Evolutionary conservation across 2,888 invertebrate genomes (phyloP).

Genomic region (Lycaena phlaeas): DNA sequence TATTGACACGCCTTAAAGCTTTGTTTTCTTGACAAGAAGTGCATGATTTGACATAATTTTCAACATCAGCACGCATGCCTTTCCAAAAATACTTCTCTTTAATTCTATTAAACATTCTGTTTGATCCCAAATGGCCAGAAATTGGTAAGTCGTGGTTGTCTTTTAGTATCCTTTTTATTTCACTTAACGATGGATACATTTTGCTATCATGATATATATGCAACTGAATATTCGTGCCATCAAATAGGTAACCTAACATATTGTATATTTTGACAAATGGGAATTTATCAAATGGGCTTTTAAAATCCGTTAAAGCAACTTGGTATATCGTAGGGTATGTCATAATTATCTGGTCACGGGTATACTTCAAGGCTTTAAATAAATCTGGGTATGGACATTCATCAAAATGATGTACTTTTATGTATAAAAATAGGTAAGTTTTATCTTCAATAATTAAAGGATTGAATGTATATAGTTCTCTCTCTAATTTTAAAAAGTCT

Average conservation of each 20-base stretch:
- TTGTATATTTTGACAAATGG: no score
- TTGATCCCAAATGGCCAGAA: no score
- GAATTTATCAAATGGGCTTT: slow-evolving; percentile 14
- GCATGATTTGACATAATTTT: no score
- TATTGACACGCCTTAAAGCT: no score
- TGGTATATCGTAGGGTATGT: background rate
- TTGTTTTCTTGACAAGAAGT: no score
- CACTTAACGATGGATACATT: background rate
- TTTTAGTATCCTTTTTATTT: slow-evolving; percentile 4
- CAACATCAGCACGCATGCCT: no score
- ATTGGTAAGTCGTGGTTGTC: no score
- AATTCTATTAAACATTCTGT: no score
- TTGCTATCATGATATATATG: background rate
- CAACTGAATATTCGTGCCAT: background rate
- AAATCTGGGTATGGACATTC: slow-evolving; percentile 1
- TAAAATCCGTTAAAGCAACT: slow-evolving; percentile 11
- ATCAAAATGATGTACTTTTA: slow-evolving; percentile 14
- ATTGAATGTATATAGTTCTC: slow-evolving; percentile 8
- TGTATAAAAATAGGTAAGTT: slow-evolving; percentile 11
- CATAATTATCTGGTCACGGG: slow-evolving; percentile 7
- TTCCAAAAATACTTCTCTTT: no score
- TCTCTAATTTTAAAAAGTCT: slow-evolving; percentile 11
- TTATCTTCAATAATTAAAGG: slow-evolving; percentile 9
- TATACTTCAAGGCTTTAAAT: slow-evolving; percentile 1
- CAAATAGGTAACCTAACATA: slow-evolving; percentile 4